These are phyloP conservation scores for Arenaria interpres DNA, from an alignment of 2,113 vertebrate genomes.

Conservation along the genomic window DNA sequence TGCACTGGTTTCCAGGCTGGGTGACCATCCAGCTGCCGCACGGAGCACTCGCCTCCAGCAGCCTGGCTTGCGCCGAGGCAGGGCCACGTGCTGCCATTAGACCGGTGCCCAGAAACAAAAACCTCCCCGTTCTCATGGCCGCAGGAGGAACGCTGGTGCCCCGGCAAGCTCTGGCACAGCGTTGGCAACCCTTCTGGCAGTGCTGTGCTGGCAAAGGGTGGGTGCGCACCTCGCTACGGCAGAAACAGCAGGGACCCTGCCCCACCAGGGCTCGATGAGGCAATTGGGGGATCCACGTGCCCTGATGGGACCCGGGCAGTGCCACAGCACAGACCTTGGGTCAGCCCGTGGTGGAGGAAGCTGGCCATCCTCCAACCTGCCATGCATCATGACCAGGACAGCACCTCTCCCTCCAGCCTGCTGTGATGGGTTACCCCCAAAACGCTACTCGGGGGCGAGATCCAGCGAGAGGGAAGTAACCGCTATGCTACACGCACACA, in stretches of 20 bases:
- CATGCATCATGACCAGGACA: background rate
- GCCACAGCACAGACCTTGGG: background rate
- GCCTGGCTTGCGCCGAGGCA: background rate
- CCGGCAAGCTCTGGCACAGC: fast-evolving
- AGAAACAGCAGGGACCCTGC: background rate
- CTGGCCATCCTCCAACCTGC: background rate
- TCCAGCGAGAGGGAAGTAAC: constrained; percentile 25
- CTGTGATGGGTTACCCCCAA: constrained; percentile 17
- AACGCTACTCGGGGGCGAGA: background rate
- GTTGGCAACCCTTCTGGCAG: background rate
- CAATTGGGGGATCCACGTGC: background rate
- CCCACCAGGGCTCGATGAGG: background rate
- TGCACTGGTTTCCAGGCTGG: background rate
- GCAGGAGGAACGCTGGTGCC: background rate
- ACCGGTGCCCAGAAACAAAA: background rate
- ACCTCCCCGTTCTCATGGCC: fast-evolving
- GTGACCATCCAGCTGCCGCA: background rate
- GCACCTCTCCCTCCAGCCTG: constrained; percentile 35
- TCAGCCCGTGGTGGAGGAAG: background rate
- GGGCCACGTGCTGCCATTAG: background rate
- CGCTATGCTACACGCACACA: background rate
- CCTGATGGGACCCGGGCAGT: background rate
- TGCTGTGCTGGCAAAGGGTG: background rate
- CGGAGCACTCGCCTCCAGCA: background rate
- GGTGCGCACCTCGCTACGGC: background rate